Conservation (phyloP, 2,113 vertebrate species). For the Megatriorchis doriae region DNA sequence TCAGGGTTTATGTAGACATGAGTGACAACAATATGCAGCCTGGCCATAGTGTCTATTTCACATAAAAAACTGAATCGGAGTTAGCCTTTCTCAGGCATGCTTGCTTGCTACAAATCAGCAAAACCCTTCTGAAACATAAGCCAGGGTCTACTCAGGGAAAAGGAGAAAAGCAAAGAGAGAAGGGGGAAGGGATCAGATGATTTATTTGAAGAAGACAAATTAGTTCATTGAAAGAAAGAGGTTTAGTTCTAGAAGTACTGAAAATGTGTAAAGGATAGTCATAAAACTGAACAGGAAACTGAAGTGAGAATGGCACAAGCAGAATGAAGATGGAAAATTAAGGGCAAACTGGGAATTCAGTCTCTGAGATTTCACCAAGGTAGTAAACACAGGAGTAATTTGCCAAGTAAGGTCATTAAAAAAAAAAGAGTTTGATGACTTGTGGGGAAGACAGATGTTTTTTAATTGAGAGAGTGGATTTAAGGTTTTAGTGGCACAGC, state of each 20-base stretch:
- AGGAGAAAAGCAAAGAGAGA: not conserved
- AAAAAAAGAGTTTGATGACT: not conserved
- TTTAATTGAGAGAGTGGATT: not conserved
- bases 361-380: not conserved
- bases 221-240: not conserved
- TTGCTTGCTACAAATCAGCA: not conserved
- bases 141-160: not conserved
- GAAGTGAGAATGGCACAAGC: not conserved
- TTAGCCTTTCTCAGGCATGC: not conserved
- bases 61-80: not conserved
- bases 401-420: not conserved
- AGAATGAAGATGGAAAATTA: not conserved
- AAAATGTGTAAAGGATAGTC: not conserved
- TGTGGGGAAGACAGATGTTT: not conserved
- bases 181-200: not conserved
- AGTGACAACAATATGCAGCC: not conserved
- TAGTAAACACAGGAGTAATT: not conserved
- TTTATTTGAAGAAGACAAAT: not conserved
- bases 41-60: not conserved
- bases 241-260: not conserved
- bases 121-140: not conserved
- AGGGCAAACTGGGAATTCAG: not conserved
- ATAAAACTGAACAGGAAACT: not conserved
- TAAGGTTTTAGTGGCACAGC: constrained; percentile 1
- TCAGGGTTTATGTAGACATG: not conserved